Percentiles rank a stretch among this genome's conserved stretches.
These are phyloP conservation scores for Mastomys natalensis DNA, from an alignment of 2,113 vertebrate genomes.

Conservation along the genomic window DNA sequence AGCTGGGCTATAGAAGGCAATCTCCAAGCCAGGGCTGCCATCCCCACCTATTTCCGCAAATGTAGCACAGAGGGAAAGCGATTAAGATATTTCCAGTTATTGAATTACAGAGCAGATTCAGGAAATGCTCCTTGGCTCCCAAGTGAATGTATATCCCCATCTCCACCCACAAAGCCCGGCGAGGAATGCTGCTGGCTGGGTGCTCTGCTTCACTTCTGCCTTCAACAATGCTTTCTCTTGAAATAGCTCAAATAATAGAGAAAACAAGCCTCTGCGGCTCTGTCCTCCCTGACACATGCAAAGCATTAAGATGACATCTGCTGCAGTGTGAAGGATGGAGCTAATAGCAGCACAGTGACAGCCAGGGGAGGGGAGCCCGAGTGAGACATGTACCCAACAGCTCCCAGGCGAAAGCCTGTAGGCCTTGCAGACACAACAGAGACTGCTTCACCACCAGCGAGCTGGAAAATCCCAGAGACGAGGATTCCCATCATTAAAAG, in stretches of 20 bases:
- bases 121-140: conserved; percentile 55
- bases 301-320: conserved; percentile 63
- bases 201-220: background rate
- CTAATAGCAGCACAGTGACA: background rate
- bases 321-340: conserved; percentile 37
- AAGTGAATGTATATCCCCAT: conserved; percentile 2
- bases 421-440: conserved; percentile 57
- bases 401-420: conserved; percentile 31
- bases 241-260: conserved; percentile 56
- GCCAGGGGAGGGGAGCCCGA: conserved; percentile 5
- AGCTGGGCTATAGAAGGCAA: conserved; percentile 56
- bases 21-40: conserved; percentile 14
- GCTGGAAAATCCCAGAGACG: background rate
- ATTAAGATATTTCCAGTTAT: conserved; percentile 75
- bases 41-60: conserved; percentile 56
- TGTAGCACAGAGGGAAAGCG: conserved; percentile 57
- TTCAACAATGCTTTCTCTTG: conserved; percentile 26
- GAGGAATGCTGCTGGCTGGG: conserved; percentile 23
- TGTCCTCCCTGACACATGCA: conserved; percentile 33
- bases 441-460: conserved; percentile 35
- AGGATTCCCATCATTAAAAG: conserved; percentile 1
- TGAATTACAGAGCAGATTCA: conserved; percentile 63
- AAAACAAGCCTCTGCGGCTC: background rate
- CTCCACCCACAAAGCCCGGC: background rate
- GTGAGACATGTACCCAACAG: conserved; percentile 16